Conservation (phyloP, 2,888 invertebrate species). For the Oegoconia quadripuncta region DNA sequence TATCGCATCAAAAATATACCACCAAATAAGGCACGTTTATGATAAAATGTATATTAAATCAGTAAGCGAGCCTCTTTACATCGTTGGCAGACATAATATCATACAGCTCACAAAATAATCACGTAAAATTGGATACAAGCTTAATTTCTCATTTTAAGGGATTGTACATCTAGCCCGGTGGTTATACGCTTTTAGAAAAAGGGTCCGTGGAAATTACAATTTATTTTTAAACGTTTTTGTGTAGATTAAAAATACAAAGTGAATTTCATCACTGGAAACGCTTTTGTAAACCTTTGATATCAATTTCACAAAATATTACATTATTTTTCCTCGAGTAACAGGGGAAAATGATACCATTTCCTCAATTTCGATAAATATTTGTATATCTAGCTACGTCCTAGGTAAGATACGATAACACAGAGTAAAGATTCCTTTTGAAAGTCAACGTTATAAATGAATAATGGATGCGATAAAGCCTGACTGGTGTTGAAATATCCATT, state of each 20-base stretch:
- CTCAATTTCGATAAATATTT: neutral
- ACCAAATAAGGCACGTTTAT: too few species aligned
- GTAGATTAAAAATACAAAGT: neutral
- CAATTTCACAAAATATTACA: too few species aligned
- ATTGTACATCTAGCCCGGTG: neutral
- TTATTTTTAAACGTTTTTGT: neutral
- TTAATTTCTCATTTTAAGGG: slow-evolving; percentile 3
- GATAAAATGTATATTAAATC: too few species aligned
- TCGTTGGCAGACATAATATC: too few species aligned
- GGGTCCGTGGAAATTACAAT: neutral
- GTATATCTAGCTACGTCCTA: neutral
- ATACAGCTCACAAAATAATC: too few species aligned
- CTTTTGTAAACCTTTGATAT: neutral
- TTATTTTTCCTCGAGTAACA: too few species aligned
- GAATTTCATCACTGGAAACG: neutral
- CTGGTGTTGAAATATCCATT: slow-evolving; percentile 11
- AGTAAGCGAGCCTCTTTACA: too few species aligned
- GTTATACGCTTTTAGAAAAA: neutral
- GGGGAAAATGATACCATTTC: neutral
- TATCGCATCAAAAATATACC: too few species aligned
- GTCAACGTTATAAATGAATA: slow-evolving; percentile 15
- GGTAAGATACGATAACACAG: slow-evolving; percentile 1
- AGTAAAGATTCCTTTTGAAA: slow-evolving; percentile 9
- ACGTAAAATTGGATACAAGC: neutral
- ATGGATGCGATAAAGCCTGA: slow-evolving; percentile 15